A percentile compares a stretch with the other conserved stretches of the same genome.
Conservation (phyloP, 2,888 invertebrate species). For the Aphidoletes aphidimyza region DNA sequence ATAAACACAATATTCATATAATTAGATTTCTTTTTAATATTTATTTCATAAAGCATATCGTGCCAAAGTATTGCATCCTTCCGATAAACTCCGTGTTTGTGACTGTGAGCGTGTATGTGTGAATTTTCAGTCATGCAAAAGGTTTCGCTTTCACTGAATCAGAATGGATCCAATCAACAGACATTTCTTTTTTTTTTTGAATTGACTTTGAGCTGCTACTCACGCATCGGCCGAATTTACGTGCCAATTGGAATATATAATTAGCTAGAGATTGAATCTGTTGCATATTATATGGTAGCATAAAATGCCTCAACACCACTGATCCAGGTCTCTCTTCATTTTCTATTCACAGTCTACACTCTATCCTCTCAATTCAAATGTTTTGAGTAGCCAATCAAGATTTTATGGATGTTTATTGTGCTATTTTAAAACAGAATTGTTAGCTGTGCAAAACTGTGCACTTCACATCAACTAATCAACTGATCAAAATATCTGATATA, state of each 20-base stretch:
- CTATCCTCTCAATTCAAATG: too few relatives aligned
- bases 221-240: slow-evolving; percentile 13
- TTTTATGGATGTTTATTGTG: neutral
- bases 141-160: neutral
- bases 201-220: neutral
- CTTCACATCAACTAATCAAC: too few relatives aligned
- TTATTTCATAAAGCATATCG: slow-evolving; percentile 4
- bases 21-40: slow-evolving; percentile 33
- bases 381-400: neutral
- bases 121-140: too few relatives aligned
- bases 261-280: neutral
- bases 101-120: too few relatives aligned
- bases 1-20: neutral
- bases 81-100: too few relatives aligned
- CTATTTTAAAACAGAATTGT: too few relatives aligned
- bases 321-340: neutral
- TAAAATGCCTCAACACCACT: neutral
- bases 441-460: too few relatives aligned
- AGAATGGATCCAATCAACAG: neutral
- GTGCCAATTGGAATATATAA: slow-evolving; percentile 38
- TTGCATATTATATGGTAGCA: neutral
- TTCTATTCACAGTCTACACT: neutral
- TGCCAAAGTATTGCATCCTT: too few relatives aligned
- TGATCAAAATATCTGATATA: neutral
- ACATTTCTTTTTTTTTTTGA: neutral